These are phyloP conservation scores for Copsychus sechellarum DNA, from an alignment of 2,113 vertebrate species.

Conservation along the genomic window DNA sequence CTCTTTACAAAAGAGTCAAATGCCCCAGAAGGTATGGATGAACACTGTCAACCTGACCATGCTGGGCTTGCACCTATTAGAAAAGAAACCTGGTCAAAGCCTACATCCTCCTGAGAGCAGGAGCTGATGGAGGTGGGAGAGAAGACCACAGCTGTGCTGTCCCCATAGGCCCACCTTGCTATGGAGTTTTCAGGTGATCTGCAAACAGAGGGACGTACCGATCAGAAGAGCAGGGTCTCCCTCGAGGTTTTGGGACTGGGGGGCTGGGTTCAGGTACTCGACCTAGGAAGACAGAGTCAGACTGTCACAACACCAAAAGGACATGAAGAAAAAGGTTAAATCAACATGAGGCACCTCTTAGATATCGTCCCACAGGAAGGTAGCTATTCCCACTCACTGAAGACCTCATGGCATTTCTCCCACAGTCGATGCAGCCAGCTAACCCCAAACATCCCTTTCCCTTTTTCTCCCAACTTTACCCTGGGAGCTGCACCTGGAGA, in stretches of 20 bases:
- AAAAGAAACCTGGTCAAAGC: neutral
- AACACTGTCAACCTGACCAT: neutral
- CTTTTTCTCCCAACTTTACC: neutral
- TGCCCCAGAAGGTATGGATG: neutral
- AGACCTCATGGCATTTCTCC: neutral
- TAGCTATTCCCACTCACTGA: neutral
- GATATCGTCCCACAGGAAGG: neutral
- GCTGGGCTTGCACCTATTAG: neutral
- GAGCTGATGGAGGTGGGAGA: neutral
- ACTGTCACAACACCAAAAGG: slow-evolving; percentile 33
- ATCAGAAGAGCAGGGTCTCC: slow-evolving; percentile 74
- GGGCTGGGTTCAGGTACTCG: slow-evolving; percentile 46
- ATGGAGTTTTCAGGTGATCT: neutral
- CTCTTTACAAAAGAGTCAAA: neutral
- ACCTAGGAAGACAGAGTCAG: slow-evolving; percentile 65
- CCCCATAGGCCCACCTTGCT: neutral
- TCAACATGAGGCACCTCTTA: neutral
- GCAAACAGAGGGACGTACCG: slow-evolving; percentile 59
- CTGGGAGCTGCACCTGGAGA: neutral
- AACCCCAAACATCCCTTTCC: neutral
- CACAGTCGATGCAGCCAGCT: fast-evolving
- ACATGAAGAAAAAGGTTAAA: slow-evolving; percentile 5
- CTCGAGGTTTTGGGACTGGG: slow-evolving; percentile 79
- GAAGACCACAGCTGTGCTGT: neutral
- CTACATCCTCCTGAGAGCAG: neutral